phyloP scores from a whole-genome alignment of 2,113 vertebrate species.

The Hippocampus zosterae region DNA sequence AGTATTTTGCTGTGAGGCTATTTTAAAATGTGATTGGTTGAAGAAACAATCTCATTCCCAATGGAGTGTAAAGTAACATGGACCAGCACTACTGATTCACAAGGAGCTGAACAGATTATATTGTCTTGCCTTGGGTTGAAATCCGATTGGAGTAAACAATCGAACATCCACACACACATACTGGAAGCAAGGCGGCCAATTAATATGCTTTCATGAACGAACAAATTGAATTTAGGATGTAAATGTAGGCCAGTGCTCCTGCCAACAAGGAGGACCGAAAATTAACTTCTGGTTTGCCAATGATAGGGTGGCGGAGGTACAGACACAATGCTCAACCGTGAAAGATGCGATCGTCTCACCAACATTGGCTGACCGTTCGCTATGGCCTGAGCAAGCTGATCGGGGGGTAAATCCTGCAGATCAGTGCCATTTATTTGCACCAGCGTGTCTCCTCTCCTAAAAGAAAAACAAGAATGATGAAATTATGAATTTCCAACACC shows the following conservation, averaged over 20 bases:
- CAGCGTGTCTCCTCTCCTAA: slow-evolving; percentile 68
- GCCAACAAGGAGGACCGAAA: too few species aligned
- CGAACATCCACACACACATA: too few species aligned
- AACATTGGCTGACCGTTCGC: slow-evolving; percentile 46
- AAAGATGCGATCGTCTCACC: slow-evolving; percentile 49
- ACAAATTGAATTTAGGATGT: neutral
- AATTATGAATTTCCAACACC: neutral
- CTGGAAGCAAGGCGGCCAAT: too few species aligned
- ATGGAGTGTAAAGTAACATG: too few species aligned
- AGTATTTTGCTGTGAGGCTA: too few species aligned
- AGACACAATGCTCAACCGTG: neutral
- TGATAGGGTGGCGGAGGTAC: neutral
- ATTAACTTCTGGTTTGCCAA: neutral
- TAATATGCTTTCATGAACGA: too few species aligned
- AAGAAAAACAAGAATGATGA: neutral
- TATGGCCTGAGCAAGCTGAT: slow-evolving; percentile 52
- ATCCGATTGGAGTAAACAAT: too few species aligned
- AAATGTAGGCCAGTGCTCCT: neutral
- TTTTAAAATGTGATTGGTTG: too few species aligned
- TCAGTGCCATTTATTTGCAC: slow-evolving; percentile 57
- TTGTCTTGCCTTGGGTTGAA: too few species aligned
- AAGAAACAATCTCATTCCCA: too few species aligned
- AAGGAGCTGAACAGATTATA: too few species aligned
- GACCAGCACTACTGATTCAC: too few species aligned
- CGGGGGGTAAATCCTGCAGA: slow-evolving; percentile 54